Evolutionary conservation across 2,113 vertebrate genomes (phyloP).

Genomic region (Brachirus orientalis): DNA sequence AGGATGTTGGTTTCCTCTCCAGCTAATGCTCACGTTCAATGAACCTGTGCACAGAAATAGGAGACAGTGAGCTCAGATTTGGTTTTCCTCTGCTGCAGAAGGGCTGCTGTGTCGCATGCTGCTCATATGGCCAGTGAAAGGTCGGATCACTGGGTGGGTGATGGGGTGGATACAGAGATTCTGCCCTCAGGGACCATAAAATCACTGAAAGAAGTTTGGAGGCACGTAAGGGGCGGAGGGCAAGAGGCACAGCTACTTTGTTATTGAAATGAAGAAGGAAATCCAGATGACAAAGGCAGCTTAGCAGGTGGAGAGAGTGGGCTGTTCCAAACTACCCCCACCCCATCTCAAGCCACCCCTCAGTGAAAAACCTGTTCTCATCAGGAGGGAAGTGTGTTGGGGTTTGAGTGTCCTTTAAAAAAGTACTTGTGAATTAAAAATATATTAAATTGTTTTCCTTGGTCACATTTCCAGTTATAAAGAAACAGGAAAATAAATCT

Average conservation of each 20-base stretch:
- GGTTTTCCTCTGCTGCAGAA: not conserved
- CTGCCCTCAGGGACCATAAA: constrained; percentile 82
- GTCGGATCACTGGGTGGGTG: constrained; percentile 25
- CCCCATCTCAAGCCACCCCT: not conserved
- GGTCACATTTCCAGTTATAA: not conserved
- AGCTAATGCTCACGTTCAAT: not conserved
- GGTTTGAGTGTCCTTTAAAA: too few relatives aligned
- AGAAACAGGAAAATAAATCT: not conserved
- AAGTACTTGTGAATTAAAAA: too few relatives aligned
- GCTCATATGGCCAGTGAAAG: constrained; percentile 75
- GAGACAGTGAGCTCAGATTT: too few relatives aligned
- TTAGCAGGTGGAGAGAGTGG: constrained; percentile 92
- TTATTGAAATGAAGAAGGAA: constrained; percentile 86
- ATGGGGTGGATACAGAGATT: constrained; percentile 45
- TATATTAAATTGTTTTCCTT: not conserved
- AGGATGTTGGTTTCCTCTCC: too few relatives aligned
- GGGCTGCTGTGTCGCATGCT: constrained; percentile 15
- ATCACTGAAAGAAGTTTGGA: constrained; percentile 76
- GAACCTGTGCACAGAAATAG: not conserved
- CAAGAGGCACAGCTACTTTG: constrained; percentile 84
- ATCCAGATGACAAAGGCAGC: constrained; percentile 84
- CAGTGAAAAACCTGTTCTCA: constrained; percentile 40
- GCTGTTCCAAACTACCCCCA: constrained; percentile 49
- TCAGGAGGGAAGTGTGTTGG: constrained; percentile 7
- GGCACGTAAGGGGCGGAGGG: constrained; percentile 26